Percentiles rank a stretch among this genome's conserved stretches.
Evolutionary conservation across 92 coral and sea anemone genomes (phyloP).

Genomic region (Ricordea florida): DNA sequence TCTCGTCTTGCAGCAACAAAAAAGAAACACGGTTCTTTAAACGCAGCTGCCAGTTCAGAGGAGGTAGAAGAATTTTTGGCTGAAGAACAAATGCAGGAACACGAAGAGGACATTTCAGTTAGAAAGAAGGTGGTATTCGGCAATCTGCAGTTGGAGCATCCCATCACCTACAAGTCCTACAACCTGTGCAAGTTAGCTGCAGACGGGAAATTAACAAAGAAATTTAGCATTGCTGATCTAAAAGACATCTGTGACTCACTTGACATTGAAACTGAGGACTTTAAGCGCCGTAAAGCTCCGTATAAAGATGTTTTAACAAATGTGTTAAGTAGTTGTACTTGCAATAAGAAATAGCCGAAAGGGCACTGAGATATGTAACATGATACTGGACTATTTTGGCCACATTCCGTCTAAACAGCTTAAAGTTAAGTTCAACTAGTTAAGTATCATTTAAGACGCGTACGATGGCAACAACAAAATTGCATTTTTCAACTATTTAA

Average conservation of each 20-base stretch:
- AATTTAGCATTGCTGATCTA: constrained; percentile 11
- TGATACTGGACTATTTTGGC: constrained; percentile 12
- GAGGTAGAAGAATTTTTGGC: constrained; percentile 17
- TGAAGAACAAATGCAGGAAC: constrained; percentile 22
- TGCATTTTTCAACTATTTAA: constrained; percentile 1
- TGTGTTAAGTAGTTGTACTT: constrained; percentile 12
- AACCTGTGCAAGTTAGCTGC: constrained; percentile 30
- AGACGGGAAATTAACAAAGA: constrained; percentile 5
- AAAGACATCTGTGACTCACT: constrained; percentile 22
- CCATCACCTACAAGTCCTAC: not conserved
- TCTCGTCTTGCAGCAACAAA: constrained; percentile 24
- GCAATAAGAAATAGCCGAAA: constrained; percentile 3
- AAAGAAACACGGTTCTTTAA: constrained; percentile 31
- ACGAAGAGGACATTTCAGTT: constrained; percentile 16
- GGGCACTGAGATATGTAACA: constrained; percentile 21
- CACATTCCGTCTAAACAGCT: constrained; percentile 14
- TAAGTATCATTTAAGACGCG: constrained; percentile 14
- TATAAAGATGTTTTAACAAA: constrained; percentile 10
- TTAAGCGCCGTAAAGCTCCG: constrained; percentile 44
- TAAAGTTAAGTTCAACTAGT: constrained; percentile 6
- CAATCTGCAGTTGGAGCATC: constrained; percentile 13
- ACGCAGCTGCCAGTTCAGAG: constrained; percentile 13
- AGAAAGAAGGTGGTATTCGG: constrained; percentile 24
- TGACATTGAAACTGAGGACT: constrained; percentile 21
- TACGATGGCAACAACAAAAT: constrained; percentile 9